Conservation (phyloP, 1,140 invertebrate genomes). For the Patella vulgata region DNA sequence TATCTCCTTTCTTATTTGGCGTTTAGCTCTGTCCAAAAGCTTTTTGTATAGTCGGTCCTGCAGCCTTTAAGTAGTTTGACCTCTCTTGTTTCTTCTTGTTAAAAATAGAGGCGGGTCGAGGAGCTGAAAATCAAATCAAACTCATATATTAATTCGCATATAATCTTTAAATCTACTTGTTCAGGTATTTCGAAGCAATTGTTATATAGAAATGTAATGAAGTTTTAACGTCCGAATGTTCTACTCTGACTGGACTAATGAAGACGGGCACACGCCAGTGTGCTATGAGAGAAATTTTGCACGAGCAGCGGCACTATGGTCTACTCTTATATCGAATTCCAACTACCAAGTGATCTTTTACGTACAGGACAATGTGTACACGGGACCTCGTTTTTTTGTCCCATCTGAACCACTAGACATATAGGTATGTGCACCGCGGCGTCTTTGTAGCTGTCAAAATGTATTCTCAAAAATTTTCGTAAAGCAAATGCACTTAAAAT, state of each 20-base stretch:
- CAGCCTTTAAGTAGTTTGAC: slow-evolving; percentile 44
- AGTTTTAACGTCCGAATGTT: neutral
- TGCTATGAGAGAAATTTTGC: too few species aligned
- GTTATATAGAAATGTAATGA: slow-evolving; percentile 3
- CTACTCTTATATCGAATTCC: too few species aligned
- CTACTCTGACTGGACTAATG: too few species aligned
- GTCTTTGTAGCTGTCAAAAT: neutral
- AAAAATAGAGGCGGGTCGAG: slow-evolving; percentile 57
- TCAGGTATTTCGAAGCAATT: neutral
- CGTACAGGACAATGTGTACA: too few species aligned
- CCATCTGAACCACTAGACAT: neutral
- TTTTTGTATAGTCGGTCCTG: slow-evolving; percentile 39
- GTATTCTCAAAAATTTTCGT: too few species aligned
- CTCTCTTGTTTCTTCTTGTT: slow-evolving; percentile 53
- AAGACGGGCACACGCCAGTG: too few species aligned
- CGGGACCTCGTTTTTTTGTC: too few species aligned
- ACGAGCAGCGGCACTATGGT: too few species aligned
- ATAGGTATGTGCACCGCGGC: neutral
- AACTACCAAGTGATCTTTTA: too few species aligned
- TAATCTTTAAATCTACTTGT: neutral
- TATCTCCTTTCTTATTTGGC: too few species aligned
- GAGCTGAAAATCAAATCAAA: slow-evolving; percentile 9
- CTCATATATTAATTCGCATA: neutral
- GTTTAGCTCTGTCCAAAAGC: slow-evolving; percentile 34
- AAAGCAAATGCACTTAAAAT: too few species aligned